These are phyloP conservation scores for Hypercompe scribonia DNA, from an alignment of 2,888 invertebrate species.

Conservation along the genomic window DNA sequence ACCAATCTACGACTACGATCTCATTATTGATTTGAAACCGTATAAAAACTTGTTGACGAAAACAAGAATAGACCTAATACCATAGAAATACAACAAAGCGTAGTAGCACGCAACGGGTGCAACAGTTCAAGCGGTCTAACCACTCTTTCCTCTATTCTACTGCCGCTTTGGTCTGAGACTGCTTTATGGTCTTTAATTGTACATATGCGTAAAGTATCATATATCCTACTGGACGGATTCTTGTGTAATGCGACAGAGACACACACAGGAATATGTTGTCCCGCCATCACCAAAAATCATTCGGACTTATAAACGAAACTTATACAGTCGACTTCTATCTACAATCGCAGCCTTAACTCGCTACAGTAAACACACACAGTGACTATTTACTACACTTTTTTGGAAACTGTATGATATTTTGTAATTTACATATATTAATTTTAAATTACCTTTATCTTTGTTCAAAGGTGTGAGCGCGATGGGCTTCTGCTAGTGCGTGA, in stretches of 20 bases:
- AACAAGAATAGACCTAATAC: too few relatives aligned
- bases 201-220: not conserved
- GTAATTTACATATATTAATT: slow-evolving; percentile 8
- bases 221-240: too few relatives aligned
- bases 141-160: not conserved
- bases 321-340: not conserved
- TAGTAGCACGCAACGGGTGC: not conserved
- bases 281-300: not conserved
- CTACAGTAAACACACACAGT: slow-evolving; percentile 42
- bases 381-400: slow-evolving; percentile 19
- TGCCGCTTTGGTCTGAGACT: too few relatives aligned
- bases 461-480: slow-evolving; percentile 49
- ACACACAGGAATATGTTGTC: not conserved
- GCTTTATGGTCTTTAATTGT: not conserved
- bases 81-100: not conserved
- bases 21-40: too few relatives aligned
- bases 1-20: too few relatives aligned
- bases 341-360: slow-evolving; percentile 35
- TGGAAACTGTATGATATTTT: slow-evolving; percentile 1
- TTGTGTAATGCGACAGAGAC: too few relatives aligned
- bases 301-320: not conserved
- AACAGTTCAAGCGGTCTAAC: not conserved
- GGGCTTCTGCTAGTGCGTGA: slow-evolving; percentile 52
- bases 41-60: not conserved
- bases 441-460: slow-evolving; percentile 43